Evolutionary conservation across 1,140 invertebrate species (phyloP).

Genomic region (Drosophila saltans): DNA sequence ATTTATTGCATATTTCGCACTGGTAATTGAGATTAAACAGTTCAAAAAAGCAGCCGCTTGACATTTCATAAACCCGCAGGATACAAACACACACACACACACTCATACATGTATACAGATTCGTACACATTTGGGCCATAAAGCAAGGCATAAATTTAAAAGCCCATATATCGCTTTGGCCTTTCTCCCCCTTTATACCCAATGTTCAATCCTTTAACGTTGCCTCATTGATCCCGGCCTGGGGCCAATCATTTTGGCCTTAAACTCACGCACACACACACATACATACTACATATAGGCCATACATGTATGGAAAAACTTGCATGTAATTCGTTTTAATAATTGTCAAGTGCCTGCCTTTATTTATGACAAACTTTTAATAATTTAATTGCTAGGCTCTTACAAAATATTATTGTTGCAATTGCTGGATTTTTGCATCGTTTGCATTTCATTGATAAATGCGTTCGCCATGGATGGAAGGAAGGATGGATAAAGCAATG

Average conservation of each 20-base stretch:
- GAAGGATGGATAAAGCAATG: neutral
- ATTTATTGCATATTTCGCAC: constrained; percentile 78
- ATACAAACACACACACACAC: constrained; percentile 12
- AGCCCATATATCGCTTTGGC: constrained; percentile 60
- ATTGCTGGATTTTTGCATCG: constrained; percentile 65
- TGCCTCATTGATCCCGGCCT: constrained; percentile 26
- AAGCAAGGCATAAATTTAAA: constrained; percentile 71
- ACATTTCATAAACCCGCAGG: constrained; percentile 62
- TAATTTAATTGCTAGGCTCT: constrained; percentile 69
- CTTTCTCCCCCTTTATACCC: constrained; percentile 5
- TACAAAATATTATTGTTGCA: constrained; percentile 57
- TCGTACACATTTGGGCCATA: constrained; percentile 33
- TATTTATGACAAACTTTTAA: constrained; percentile 79
- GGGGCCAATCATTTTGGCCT: constrained; percentile 32
- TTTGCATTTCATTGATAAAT: constrained; percentile 81
- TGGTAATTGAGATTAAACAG: constrained; percentile 80
- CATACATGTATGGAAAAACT: constrained; percentile 5
- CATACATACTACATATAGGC: neutral
- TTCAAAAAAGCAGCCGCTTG: constrained; percentile 75
- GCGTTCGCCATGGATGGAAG: constrained; percentile 26
- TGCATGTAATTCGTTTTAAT: constrained; percentile 75
- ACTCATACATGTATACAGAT: neutral
- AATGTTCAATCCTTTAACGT: neutral
- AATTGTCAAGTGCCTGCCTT: constrained; percentile 74
- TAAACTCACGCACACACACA: neutral